Evolutionary conservation across 2,888 invertebrate genomes (phyloP), one percentile per base, ranked within the genome.

Genomic region (Ormyrus pomaceus): DNA sequence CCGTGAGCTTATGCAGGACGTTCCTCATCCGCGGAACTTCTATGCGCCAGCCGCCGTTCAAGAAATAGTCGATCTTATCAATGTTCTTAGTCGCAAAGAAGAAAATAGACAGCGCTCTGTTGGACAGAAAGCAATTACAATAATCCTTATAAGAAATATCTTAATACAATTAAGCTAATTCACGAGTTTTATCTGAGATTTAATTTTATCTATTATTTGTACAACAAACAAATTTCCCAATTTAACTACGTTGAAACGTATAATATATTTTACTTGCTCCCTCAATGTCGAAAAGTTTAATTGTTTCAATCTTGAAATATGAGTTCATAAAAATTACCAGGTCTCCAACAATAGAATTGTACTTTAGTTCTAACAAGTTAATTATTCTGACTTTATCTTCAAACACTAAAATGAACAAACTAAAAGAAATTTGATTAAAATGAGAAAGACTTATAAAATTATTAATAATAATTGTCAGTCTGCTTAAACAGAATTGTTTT

Each of bases 1-100:
- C 58, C 48, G 78, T 83, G 84, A 87, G 83, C 9, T 69, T 70
- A 10, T 84, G 83, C 83, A 83, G 84, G 5, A 86, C 75, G 69
- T 83, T 81, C 9, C 73, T 72, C 81, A 83, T 85, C 59, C 83
- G 82, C n/a, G 82, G 65, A 4, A 85, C 79, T 34, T 85, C 81
- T 50, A 88, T 81, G 2, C 77, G 48, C 83, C 84, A 86, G 58
- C 83, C 81, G 0, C 82, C 80, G 11, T 70, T 81, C 4, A 13
- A 2, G 62, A 84, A 87, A 51, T 76, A 51, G 0, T n/a, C 3
- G 6, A 66, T 4, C 11, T 34, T 51, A 0, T 10, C 46, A 5
- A 13, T 0, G 10, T 77, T 46, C 55, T 77, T 48, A 0, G 78
- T 70, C 2, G 56, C 45, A 45, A 66, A 68, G n/a, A 19, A 72